A percentile compares a stretch with the other conserved stretches of the same genome.
Evolutionary conservation across 2,113 vertebrate species (phyloP).

Genomic region (Scolopax mira): DNA sequence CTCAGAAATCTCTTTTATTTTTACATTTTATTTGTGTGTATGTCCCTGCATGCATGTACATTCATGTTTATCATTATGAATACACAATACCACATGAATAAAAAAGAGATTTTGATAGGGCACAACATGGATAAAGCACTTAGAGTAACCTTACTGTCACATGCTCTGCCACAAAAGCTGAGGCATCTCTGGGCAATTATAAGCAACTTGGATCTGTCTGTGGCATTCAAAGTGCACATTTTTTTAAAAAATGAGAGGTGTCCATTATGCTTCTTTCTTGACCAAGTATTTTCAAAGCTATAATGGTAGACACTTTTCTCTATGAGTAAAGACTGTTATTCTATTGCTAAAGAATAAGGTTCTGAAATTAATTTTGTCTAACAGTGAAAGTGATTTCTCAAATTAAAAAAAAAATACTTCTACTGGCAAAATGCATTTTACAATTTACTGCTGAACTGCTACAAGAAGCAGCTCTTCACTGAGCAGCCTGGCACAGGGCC

Average conservation of each 20-base stretch:
- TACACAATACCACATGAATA: not conserved
- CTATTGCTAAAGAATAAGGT: not conserved
- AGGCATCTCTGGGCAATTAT: not conserved
- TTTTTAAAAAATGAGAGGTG: not conserved
- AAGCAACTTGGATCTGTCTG: not conserved
- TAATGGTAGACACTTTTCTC: not conserved
- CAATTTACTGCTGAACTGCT: constrained; percentile 16
- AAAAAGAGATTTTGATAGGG: not conserved
- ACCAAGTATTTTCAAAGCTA: constrained; percentile 18
- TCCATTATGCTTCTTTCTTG: not conserved
- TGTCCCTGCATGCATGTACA: not conserved
- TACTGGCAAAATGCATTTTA: not conserved
- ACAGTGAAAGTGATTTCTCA: constrained; percentile 7
- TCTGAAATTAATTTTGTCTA: constrained; percentile 42
- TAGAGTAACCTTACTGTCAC: not conserved
- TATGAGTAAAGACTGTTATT: not conserved
- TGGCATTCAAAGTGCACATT: not conserved
- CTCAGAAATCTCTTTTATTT: not conserved
- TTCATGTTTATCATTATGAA: not conserved
- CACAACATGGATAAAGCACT: not conserved
- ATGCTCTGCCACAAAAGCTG: not conserved
- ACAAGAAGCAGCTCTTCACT: not conserved
- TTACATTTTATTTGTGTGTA: not conserved
- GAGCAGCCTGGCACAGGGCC: constrained; percentile 13
- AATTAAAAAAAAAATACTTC: not conserved